Percentiles rank a stretch among this genome's conserved stretches.
These are phyloP conservation scores for Panagrolaimus sp. DNA, from an alignment of 1,140 invertebrate species.

Conservation along the genomic window DNA sequence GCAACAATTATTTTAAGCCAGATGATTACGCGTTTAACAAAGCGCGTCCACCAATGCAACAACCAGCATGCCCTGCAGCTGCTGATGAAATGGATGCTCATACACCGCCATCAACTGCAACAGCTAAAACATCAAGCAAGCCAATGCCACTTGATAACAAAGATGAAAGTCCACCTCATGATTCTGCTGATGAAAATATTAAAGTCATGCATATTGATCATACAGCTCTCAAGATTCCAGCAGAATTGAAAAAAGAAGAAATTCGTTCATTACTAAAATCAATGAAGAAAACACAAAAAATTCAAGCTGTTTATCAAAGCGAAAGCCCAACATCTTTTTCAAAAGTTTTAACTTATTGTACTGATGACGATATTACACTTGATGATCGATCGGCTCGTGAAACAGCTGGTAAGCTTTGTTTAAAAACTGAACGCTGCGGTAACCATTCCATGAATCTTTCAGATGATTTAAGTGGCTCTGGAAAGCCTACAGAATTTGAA, in stretches of 20 bases:
- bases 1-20: no score
- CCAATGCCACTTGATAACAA: not conserved
- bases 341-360: constrained; percentile 18
- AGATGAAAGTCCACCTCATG: not conserved
- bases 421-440: no score
- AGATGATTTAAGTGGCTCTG: constrained; percentile 17
- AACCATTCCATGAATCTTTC: constrained; percentile 11
- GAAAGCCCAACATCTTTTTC: not conserved
- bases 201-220: constrained; percentile 12
- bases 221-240: constrained; percentile 3
- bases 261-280: not conserved
- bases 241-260: constrained; percentile 13
- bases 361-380: constrained; percentile 22
- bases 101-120: no score
- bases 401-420: not conserved
- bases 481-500: not conserved
- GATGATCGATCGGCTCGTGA: constrained; percentile 4
- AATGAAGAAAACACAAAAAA: not conserved
- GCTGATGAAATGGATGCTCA: no score
- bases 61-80: no score
- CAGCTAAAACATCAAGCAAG: no score
- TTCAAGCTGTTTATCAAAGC: not conserved
- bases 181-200: not conserved
- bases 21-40: no score
- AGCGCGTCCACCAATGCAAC: no score